phyloP scores from a whole-genome alignment of 2,888 invertebrate species.

The Tetropium fuscum region DNA sequence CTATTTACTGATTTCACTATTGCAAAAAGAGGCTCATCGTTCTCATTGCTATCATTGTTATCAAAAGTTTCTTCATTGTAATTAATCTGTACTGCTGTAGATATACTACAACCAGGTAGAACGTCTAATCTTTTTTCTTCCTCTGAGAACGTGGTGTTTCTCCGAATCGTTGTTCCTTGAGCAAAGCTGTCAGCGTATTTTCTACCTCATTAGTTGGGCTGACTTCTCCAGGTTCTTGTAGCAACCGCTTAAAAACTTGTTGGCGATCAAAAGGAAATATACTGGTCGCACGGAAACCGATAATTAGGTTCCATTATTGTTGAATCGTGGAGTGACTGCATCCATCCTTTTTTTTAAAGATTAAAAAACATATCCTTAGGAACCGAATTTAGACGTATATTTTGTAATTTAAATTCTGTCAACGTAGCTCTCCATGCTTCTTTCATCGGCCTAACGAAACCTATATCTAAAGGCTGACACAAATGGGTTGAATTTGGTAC shows the following conservation, averaged over 20 bases:
- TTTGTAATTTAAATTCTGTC: background rate
- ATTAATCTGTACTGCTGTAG: background rate
- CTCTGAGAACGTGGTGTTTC: background rate
- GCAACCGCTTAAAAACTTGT: constrained; percentile 2
- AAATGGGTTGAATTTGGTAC: constrained; percentile 32
- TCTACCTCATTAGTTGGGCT: background rate
- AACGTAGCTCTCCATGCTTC: constrained; percentile 1
- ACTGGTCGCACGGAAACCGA: background rate
- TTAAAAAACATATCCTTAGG: too few relatives aligned
- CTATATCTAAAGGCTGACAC: constrained; percentile 12
- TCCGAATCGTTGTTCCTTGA: constrained; percentile 8
- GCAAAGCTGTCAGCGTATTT: background rate
- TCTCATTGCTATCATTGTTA: background rate
- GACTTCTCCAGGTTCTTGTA: background rate
- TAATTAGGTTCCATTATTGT: too few relatives aligned
- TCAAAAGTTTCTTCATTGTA: background rate
- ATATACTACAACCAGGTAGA: background rate
- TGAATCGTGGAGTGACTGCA: too few relatives aligned
- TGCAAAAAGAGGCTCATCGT: background rate
- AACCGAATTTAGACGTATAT: too few relatives aligned
- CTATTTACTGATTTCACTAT: background rate
- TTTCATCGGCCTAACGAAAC: constrained; percentile 1
- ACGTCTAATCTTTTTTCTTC: background rate
- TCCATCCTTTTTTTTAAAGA: too few relatives aligned
- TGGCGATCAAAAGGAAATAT: background rate